phyloP scores from a whole-genome alignment of 53 echinoderm and acorn worm genomes.

The Arbacia lixula region DNA sequence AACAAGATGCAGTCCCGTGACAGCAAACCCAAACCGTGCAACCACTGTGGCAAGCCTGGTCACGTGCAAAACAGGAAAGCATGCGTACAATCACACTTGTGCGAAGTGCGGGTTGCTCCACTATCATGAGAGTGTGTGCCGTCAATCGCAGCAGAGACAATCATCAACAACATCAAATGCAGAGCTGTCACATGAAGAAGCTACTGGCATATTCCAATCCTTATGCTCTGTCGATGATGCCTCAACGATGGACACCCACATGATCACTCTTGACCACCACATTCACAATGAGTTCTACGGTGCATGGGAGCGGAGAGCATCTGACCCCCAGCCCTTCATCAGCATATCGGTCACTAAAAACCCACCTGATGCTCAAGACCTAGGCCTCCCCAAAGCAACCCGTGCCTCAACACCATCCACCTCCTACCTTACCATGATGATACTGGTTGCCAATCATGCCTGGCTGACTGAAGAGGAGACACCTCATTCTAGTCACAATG shows the following conservation, averaged over 20 bases:
- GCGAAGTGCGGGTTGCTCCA: neutral
- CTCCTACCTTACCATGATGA: constrained; percentile 57
- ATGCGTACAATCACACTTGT: constrained; percentile 56
- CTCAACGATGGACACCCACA: neutral
- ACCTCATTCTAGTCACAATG: constrained; percentile 70
- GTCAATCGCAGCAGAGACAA: neutral
- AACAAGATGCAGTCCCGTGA: neutral
- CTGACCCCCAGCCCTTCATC: constrained; percentile 44
- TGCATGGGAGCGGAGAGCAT: constrained; percentile 20
- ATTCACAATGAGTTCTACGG: neutral
- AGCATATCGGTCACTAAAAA: neutral
- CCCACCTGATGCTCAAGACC: constrained; percentile 18
- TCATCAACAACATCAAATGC: neutral
- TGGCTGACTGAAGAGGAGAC: constrained; percentile 23
- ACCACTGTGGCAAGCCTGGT: constrained; percentile 23
- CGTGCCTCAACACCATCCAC: neutral
- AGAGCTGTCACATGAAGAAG: neutral
- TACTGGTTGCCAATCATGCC: constrained; percentile 42
- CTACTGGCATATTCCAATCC: neutral
- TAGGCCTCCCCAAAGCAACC: constrained; percentile 27
- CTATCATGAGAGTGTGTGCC: constrained; percentile 3
- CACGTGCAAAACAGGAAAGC: neutral
- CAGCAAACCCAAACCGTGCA: neutral
- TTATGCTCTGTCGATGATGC: neutral
- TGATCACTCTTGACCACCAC: constrained; percentile 15